phyloP scores from a whole-genome alignment of 2,113 vertebrate species.

The Mustela nigripes region DNA sequence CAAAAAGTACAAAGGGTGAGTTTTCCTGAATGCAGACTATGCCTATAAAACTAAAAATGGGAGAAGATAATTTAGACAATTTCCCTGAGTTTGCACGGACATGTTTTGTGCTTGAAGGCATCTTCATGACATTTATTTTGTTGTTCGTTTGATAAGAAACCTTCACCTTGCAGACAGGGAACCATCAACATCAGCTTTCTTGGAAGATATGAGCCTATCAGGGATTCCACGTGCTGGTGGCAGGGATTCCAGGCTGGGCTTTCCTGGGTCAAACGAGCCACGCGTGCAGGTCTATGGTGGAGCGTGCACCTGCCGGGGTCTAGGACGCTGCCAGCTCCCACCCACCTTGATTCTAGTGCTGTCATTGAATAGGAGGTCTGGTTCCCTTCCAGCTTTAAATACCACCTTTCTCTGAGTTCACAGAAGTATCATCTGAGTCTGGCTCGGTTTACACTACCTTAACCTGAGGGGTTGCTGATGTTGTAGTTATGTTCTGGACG shows the following conservation, averaged over 20 bases:
- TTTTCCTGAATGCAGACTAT: too few relatives aligned
- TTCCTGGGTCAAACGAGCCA: rapidly evolving
- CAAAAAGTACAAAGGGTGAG: neutral
- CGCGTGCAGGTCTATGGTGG: neutral
- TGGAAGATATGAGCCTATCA: rapidly evolving
- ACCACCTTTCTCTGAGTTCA: rapidly evolving
- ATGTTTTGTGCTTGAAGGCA: neutral
- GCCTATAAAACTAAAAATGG: neutral
- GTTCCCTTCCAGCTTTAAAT: neutral
- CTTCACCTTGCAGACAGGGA: rapidly evolving
- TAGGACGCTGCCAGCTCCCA: neutral
- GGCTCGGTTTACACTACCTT: rapidly evolving
- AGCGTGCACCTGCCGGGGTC: rapidly evolving
- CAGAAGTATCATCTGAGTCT: rapidly evolving
- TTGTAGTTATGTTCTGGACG: rapidly evolving
- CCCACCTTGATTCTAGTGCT: rapidly evolving
- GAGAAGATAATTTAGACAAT: rapidly evolving
- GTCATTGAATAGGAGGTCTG: rapidly evolving
- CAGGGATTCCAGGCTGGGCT: rapidly evolving
- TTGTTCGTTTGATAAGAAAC: rapidly evolving
- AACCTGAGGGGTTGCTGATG: neutral
- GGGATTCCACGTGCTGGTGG: rapidly evolving
- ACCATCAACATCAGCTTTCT: rapidly evolving
- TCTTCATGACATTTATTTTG: rapidly evolving
- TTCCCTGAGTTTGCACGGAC: neutral